Base-by-base conservation (phyloP, 2,888 invertebrate species). In the Eumacrocentrus americanus region DNA sequence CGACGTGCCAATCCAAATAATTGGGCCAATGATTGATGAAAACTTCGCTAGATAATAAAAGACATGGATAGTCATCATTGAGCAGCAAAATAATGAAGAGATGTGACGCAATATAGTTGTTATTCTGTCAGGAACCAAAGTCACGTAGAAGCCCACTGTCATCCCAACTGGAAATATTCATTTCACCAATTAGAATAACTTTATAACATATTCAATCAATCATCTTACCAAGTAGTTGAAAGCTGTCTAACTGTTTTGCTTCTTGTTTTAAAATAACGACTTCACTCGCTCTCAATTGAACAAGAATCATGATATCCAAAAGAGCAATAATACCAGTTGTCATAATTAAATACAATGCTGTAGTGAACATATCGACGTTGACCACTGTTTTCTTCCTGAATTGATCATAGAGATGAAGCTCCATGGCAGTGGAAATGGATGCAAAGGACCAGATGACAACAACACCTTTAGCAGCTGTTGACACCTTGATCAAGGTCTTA, bases 71-170 rank as follows among this genome's bases (percentile, higher is more conserved):
- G 48, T 61, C 6, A 53, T 40, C n/a, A 68, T 52, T 14, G 66
- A 64, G 55, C 73, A 73, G 52, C 72, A 75, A 2, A 63, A 61
- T 22, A 63, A 53, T 23, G 73, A 70, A 4, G 61, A 58, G 14
- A 67, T 63, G 63, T 74, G 67, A 58, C 62, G 64, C n/a, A 74
- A 48, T 22, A 71, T 67, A 51, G 70, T 66, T 6, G 64, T 67
- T n/a, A 75, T 12, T 61, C 73, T 68, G 56, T 72, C 71, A 5
- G 78, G 77, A 12, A 67, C 62, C 69, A 76, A 70, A 16, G 73
- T 73, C 22, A 69, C 4, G 46, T 72, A 64, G 56, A 74, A 74
- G 38, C 61, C 69, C 11, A 68, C n/a, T 2, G 65, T 65, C 9
- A 75, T 52, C 35, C 66, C 64, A 59, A 65, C 78, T 77, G 65